These are phyloP conservation scores for Drosophila tani DNA, from an alignment of 1,140 invertebrate genomes.

Conservation along the genomic window DNA sequence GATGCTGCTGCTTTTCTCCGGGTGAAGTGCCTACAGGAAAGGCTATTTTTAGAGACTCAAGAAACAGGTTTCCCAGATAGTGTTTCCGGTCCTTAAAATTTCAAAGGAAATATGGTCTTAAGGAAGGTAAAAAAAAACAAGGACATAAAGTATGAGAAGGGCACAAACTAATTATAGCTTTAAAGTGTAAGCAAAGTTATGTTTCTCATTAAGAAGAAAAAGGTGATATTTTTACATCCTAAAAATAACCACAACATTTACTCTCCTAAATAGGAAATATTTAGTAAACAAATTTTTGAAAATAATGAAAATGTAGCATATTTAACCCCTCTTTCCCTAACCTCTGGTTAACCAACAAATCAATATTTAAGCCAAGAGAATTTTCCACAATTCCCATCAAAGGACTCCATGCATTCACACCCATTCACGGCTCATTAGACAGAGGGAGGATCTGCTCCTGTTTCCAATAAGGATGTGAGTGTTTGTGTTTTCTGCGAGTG, in stretches of 20 bases:
- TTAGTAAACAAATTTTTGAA: no score
- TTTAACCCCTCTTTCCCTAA: neutral
- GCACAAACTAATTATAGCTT: constrained; percentile 21
- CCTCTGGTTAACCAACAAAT: constrained; percentile 28
- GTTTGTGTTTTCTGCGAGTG: constrained; percentile 26
- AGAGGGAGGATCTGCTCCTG: constrained; percentile 28
- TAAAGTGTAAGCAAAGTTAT: neutral
- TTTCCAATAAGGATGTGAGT: constrained; percentile 16
- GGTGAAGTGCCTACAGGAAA: constrained; percentile 7
- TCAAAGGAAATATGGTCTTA: constrained; percentile 6
- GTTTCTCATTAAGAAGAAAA: no score
- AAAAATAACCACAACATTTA: no score
- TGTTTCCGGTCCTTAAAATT: neutral
- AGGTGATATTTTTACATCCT: no score
- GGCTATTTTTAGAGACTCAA: constrained; percentile 36
- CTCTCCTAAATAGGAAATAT: no score
- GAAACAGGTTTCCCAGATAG: neutral
- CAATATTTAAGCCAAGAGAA: constrained; percentile 57
- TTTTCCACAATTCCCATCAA: constrained; percentile 58
- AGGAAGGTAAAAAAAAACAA: neutral
- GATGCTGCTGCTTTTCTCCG: neutral
- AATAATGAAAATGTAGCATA: no score
- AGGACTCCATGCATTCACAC: constrained; percentile 71
- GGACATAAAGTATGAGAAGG: neutral
- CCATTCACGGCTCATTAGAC: constrained; percentile 78